Evolutionary conservation across 2,113 vertebrate species (phyloP).

Genomic region (Coptodon bakossiorum): DNA sequence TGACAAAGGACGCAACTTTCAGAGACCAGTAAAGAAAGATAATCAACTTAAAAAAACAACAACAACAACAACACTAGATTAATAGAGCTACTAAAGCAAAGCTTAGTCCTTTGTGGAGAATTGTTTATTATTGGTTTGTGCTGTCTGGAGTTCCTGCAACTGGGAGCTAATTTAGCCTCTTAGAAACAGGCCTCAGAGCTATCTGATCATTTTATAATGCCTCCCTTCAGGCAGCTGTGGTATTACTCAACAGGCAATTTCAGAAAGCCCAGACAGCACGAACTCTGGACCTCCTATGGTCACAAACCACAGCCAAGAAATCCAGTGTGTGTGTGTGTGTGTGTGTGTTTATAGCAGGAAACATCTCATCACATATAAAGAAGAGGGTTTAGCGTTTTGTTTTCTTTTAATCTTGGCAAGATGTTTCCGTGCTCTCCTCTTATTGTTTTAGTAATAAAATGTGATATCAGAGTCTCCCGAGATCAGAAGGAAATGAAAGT

Average conservation of each 20-base stretch:
- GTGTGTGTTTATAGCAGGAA: conserved; percentile 5
- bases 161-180: conserved; percentile 32
- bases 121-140: conserved; percentile 13
- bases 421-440: conserved; percentile 1
- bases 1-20: neutral
- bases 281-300: conserved; percentile 41
- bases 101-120: neutral
- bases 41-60: neutral
- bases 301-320: conserved; percentile 18
- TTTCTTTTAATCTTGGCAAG: conserved; percentile 10
- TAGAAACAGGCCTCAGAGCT: conserved; percentile 6
- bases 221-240: conserved; percentile 41
- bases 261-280: conserved; percentile 15
- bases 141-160: conserved; percentile 1
- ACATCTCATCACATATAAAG: conserved; percentile 19
- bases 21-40: neutral
- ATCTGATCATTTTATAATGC: conserved; percentile 47
- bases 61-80: neutral
- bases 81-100: neutral
- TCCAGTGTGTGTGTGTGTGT: neutral
- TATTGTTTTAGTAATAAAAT: neutral
- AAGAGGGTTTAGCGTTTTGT: neutral
- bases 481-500: neutral
- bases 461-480: neutral
- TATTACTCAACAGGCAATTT: conserved; percentile 58